Evolutionary conservation across 2,113 vertebrate genomes (phyloP), one percentile per base, ranked within the genome.

Genomic region (Macrotus californicus): DNA sequence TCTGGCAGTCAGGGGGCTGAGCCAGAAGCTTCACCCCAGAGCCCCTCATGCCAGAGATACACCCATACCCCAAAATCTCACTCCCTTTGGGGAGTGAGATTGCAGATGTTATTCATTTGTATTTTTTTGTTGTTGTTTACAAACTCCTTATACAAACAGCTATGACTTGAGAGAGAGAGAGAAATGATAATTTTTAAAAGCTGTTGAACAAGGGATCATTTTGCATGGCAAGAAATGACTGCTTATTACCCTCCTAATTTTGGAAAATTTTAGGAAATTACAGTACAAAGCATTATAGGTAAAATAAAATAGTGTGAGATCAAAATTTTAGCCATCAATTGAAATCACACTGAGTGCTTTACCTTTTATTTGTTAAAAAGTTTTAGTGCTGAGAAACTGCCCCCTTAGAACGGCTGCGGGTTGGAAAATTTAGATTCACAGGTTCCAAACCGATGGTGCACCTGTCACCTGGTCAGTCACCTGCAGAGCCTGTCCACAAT

Each of bases 291-390:
- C 4, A 31, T 73, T 29, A 59, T 8, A 29, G 29, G 70, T 88
- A 93, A 84, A 85, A 91, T 54, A 75, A 10, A 21, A 79, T 1
- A n/a, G 12, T 31, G 9, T 59, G 13, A 73, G 36, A 18, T 66
- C 46, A 83, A 76, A 87, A 50, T 31, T 92, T 72, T 48, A 83
- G 52, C 61, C 36, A 41, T 24, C 56, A 21, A 46, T 79, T 96
- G 83, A 87, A 83, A 59, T 50, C 31, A 46, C 46, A 86, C 1
- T 14, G 29, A 88, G 56, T 67, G 24, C n/a, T 82, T 89, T 13
- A 52, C n/a, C 67, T 64, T 70, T 22, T 18, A 52, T 56, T 21
- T 54, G n/a, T 73, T 46, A 43, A 41, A 48, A 82, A 39, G 19
- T n/a, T 80, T 36, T 84, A 12, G 66, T 56, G 10, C 41, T 39